phyloP scores from a whole-genome alignment of 2,797 vertebrate genomes.

The Gobionotothen gibberifrons region DNA sequence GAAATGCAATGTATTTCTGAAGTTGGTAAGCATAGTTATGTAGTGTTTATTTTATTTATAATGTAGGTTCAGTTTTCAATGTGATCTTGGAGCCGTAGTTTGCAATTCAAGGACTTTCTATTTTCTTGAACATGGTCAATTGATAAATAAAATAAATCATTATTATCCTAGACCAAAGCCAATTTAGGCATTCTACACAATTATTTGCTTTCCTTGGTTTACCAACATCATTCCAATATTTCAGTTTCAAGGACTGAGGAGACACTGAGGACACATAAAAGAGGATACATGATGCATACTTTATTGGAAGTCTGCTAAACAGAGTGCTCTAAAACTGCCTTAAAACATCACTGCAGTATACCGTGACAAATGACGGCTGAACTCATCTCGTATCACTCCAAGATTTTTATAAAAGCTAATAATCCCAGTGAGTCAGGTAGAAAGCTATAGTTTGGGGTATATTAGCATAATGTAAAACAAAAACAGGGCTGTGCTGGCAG shows the following conservation, averaged over 20 bases:
- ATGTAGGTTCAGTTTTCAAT: too few relatives aligned
- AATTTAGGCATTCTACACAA: neutral
- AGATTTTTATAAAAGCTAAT: neutral
- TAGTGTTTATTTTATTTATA: too few relatives aligned
- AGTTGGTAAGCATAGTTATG: too few relatives aligned
- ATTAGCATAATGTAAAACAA: neutral
- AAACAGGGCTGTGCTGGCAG: neutral
- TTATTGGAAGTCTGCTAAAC: conserved; percentile 8
- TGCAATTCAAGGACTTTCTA: too few relatives aligned
- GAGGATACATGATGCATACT: neutral
- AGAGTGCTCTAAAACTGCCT: neutral
- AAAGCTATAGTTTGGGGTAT: neutral
- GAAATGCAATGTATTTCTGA: neutral
- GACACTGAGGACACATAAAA: neutral
- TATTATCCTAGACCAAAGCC: neutral
- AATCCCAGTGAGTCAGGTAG: neutral
- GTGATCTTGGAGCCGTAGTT: too few relatives aligned
- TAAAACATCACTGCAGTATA: neutral
- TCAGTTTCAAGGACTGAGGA: neutral
- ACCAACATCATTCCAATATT: neutral
- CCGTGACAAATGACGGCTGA: neutral
- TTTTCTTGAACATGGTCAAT: too few relatives aligned
- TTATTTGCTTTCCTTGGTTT: neutral
- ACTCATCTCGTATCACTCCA: neutral
- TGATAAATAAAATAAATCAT: too few relatives aligned